Conservation (phyloP, 2,113 vertebrate genomes). For the Columba livia region DNA sequence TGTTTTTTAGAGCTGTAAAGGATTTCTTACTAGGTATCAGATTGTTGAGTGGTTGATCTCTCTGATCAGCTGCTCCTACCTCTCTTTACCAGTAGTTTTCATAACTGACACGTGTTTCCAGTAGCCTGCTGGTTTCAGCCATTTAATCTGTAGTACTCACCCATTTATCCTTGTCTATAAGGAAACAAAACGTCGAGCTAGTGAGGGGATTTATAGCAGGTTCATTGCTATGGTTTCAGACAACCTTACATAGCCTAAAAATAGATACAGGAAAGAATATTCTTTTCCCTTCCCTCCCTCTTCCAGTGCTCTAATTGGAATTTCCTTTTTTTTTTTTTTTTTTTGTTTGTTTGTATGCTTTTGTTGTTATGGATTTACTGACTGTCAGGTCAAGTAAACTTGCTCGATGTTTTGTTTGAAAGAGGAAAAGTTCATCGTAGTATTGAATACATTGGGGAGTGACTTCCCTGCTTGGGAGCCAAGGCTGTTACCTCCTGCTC, state of each 20-base stretch:
- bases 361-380: neutral
- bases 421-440: neutral
- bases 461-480: neutral
- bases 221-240: slow-evolving; percentile 68
- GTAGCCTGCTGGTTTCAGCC: neutral
- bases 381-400: neutral
- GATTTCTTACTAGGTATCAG: neutral
- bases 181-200: neutral
- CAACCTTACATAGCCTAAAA: slow-evolving; percentile 40
- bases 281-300: slow-evolving; percentile 33
- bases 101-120: neutral
- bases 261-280: slow-evolving; percentile 63
- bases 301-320: slow-evolving; percentile 18
- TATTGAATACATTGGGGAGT: neutral
- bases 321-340: slow-evolving; percentile 22
- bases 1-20: neutral
- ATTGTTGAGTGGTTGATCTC: rapidly evolving
- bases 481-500: neutral
- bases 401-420: slow-evolving; percentile 18
- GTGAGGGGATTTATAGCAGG: slow-evolving; percentile 24
- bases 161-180: slow-evolving; percentile 31
- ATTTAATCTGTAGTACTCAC: neutral
- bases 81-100: neutral
- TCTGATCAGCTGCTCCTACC: neutral
- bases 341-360: neutral